phyloP scores from a whole-genome alignment of 1,140 invertebrate genomes.

The Zaprionus capensis region DNA sequence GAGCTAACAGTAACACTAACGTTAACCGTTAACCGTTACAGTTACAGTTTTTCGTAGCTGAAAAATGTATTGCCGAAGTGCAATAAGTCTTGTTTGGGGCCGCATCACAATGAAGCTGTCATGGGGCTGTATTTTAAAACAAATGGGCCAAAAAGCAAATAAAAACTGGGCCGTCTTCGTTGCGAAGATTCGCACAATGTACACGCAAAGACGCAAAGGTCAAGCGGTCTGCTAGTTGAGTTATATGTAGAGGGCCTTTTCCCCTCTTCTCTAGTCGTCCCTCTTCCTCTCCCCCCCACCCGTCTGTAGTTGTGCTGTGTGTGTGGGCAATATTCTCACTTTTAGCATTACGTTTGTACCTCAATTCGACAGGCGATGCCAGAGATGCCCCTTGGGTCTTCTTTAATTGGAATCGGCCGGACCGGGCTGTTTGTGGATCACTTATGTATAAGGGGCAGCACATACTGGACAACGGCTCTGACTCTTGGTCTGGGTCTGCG shows the following conservation, averaged over 20 bases:
- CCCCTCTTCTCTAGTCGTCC: neutral
- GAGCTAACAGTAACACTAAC: slow-evolving; percentile 34
- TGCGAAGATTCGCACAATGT: slow-evolving; percentile 34
- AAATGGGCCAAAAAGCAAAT: slow-evolving; percentile 75
- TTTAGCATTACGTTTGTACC: slow-evolving; percentile 72
- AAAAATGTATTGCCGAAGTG: slow-evolving; percentile 67
- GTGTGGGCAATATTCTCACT: slow-evolving; percentile 53
- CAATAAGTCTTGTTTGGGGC: slow-evolving; percentile 60
- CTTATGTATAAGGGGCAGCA: neutral
- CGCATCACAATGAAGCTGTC: slow-evolving; percentile 62
- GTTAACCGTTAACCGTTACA: neutral
- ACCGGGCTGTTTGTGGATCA: slow-evolving; percentile 23
- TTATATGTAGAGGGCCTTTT: neutral
- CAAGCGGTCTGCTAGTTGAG: slow-evolving; percentile 32
- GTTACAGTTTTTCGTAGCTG: slow-evolving; percentile 35
- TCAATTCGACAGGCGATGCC: slow-evolving; percentile 75
- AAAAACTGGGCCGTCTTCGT: slow-evolving; percentile 73
- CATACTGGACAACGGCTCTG: too few relatives aligned
- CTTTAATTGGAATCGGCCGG: slow-evolving; percentile 75
- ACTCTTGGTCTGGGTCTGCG: slow-evolving; percentile 7
- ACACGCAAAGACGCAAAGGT: slow-evolving; percentile 22
- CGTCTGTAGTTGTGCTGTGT: slow-evolving; percentile 31
- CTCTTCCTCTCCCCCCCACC: neutral
- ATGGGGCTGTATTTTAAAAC: slow-evolving; percentile 61
- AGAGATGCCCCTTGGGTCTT: slow-evolving; percentile 71